Conservation (phyloP, 2,888 invertebrate genomes). For the Zelleria hepariella region DNA sequence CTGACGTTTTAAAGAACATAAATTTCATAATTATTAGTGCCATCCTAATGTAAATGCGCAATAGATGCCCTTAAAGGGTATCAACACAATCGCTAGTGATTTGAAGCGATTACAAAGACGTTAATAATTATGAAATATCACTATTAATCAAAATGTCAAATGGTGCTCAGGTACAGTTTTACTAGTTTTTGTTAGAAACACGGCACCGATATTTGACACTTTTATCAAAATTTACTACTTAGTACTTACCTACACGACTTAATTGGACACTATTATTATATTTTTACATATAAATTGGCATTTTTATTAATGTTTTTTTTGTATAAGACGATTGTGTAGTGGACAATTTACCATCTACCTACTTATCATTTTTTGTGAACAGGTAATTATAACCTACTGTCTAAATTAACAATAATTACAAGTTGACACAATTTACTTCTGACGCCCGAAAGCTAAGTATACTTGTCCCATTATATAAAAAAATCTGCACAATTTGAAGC, state of each 20-base stretch:
- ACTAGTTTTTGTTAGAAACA: background rate
- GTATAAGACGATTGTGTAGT: background rate
- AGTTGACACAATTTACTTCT: background rate
- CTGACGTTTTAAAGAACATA: background rate
- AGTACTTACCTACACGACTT: background rate
- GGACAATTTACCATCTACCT: background rate
- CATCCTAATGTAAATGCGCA: no score
- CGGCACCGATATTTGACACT: background rate
- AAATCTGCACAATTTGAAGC: constrained; percentile 11
- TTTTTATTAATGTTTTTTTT: background rate
- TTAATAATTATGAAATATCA: background rate
- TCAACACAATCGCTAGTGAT: background rate
- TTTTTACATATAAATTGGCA: background rate
- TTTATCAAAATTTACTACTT: background rate
- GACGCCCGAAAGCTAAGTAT: background rate
- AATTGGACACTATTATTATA: background rate
- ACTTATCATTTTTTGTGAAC: no score
- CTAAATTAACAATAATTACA: no score
- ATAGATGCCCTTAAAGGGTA: no score
- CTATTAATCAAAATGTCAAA: background rate
- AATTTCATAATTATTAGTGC: background rate
- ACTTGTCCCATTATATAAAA: constrained; percentile 35
- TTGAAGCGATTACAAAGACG: background rate
- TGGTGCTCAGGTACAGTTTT: background rate
- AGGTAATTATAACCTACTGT: no score